Percentiles rank a stretch among this genome's conserved stretches.
phyloP scores from a whole-genome alignment of 2,797 vertebrate genomes.

The Luscinia megarhynchos region DNA sequence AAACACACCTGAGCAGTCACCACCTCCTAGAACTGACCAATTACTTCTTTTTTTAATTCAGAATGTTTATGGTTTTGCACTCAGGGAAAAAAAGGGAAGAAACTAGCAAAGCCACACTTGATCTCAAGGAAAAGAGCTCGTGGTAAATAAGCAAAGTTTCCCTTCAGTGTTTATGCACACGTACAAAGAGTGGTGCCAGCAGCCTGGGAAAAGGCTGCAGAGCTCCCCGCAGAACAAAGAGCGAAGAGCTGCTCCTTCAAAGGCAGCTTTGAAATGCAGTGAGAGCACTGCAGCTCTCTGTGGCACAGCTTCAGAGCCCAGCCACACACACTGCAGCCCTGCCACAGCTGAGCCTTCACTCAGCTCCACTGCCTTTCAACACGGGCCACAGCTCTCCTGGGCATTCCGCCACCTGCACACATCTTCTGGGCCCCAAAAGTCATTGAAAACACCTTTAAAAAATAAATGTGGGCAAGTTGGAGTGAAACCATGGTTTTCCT shows the following conservation, averaged over 20 bases:
- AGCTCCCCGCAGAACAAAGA: background rate
- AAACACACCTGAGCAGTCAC: background rate
- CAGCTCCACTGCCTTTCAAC: background rate
- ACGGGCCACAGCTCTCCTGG: background rate
- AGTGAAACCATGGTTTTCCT: background rate
- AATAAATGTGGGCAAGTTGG: rapidly evolving
- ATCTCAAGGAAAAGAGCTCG: background rate
- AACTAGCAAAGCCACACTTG: background rate
- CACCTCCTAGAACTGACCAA: background rate
- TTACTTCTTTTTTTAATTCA: rapidly evolving
- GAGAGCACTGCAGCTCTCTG: background rate
- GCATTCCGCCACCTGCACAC: background rate
- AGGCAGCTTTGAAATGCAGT: background rate
- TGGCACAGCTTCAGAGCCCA: background rate
- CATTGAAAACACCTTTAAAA: background rate
- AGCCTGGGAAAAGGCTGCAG: background rate
- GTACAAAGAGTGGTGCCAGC: background rate
- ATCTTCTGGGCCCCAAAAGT: background rate
- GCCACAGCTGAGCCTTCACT: background rate
- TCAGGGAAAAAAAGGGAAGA: rapidly evolving
- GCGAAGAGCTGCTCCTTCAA: background rate
- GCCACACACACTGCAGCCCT: background rate
- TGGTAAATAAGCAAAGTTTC: background rate
- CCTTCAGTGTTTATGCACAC: background rate
- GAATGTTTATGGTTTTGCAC: background rate